These are phyloP conservation scores for Morone saxatilis DNA, from an alignment of 2,113 vertebrate genomes.

Conservation along the genomic window DNA sequence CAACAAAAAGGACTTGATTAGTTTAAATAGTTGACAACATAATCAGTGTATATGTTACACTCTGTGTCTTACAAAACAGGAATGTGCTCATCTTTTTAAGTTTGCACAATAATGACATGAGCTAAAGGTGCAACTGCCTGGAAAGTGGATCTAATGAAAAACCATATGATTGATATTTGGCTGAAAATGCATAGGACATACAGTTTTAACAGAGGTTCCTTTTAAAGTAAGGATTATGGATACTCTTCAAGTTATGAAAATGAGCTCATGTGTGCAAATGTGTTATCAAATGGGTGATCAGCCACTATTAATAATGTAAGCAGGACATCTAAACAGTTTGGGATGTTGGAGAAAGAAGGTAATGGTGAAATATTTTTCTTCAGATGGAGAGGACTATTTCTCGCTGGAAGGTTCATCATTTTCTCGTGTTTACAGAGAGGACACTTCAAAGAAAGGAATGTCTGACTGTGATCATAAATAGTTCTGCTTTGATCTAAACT, in stretches of 20 bases:
- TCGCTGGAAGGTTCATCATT: constrained; percentile 6
- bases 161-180: background rate
- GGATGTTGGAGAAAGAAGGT: background rate
- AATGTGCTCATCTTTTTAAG: background rate
- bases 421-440: constrained; percentile 26
- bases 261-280: background rate
- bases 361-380: background rate
- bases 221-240: background rate
- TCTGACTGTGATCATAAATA: constrained; percentile 24
- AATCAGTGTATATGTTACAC: background rate
- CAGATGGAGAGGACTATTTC: constrained; percentile 4
- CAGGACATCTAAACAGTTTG: constrained; percentile 15
- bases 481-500: constrained; percentile 28
- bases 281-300: constrained; percentile 4
- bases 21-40: background rate
- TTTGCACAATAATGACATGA: background rate
- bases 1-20: background rate
- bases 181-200: background rate
- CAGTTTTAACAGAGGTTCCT: background rate
- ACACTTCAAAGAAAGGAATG: constrained; percentile 29
- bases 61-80: background rate
- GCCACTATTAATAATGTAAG: constrained; percentile 22
- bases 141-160: background rate
- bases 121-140: background rate
- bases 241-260: background rate